Base-by-base conservation (phyloP, 2,888 invertebrate genomes). In the Andrena flavipes region DNA sequence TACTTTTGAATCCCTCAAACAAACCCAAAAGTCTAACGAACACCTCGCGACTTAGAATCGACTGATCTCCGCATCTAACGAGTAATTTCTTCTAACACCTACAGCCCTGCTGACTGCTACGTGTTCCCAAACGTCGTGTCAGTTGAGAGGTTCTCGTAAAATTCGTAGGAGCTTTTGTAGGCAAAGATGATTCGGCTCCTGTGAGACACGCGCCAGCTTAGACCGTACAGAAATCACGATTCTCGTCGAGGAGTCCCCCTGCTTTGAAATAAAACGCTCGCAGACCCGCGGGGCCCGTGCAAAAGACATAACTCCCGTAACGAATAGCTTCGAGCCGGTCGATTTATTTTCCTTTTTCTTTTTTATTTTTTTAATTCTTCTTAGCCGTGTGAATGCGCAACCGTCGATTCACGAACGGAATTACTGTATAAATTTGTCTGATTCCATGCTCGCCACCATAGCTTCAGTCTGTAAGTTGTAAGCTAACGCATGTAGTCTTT, bases 391-490 rank as follows among this genome's bases (percentile, higher is more conserved):
- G 71, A 59, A 59, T 60, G 54, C 30, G 49, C 79, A 69, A 62
- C 82, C 84, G 76, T 84, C 84, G 84, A 75, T 86, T 76, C 80
- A 80, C 83, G 82, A 82, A 35, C 74, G 70, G 83, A 85, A 79
- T 89, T 88, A 90, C 84, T 86, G 89, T 89, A 85, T 90, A 74
- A 90, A 88, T 72, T 90, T 88, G 80, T 92, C 90, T 92, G 85
- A 90, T 92, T 92, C 90, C 92, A 92, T 92, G 92, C 92, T 88
- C 89, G 90, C 92, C 88, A 89, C 87, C 87, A 91, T 90, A 92
- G 91, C 91, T 92, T 92, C 90, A 91, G 85, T 90, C 90, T 91
- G 92, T 92, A 92, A 92, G 92, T 92, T 63, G 88, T 89, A 90
- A 90, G 91, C 89, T 79, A 87, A 82, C 83, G 91, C 92, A 92